These are phyloP conservation scores for Pachymerium ferrugineum DNA, from an alignment of 2,888 invertebrate genomes.

Conservation along the genomic window DNA sequence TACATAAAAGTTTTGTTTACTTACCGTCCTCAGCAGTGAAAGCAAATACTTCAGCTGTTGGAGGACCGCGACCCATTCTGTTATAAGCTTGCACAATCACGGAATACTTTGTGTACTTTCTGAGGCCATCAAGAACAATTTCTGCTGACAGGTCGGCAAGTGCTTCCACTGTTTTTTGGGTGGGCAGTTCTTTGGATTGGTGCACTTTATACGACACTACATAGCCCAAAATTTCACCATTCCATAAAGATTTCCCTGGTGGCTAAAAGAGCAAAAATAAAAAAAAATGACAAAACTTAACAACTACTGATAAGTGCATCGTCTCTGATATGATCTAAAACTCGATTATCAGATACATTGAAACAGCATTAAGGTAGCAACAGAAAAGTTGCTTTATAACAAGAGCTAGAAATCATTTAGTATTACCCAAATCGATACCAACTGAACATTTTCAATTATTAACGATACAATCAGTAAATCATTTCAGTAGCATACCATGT, in stretches of 20 bases:
- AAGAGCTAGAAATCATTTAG: no score
- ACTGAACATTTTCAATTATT: no score
- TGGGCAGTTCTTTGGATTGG: slow-evolving; percentile 27
- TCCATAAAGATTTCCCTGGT: slow-evolving; percentile 29
- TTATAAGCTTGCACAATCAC: slow-evolving; percentile 41
- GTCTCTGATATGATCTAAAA: no score
- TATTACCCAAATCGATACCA: no score
- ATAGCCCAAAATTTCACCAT: slow-evolving; percentile 35
- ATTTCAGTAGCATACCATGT: no score
- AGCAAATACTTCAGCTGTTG: slow-evolving; percentile 38
- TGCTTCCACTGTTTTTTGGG: slow-evolving; percentile 19
- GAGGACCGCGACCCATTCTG: slow-evolving; percentile 40
- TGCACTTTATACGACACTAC: slow-evolving; percentile 32
- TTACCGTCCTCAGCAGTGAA: slow-evolving; percentile 41
- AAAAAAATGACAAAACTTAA: not conserved
- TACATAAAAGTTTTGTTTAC: not conserved
- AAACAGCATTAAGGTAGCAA: no score
- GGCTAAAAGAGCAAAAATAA: slow-evolving; percentile 30
- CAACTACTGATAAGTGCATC: not conserved
- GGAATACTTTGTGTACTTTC: slow-evolving; percentile 40
- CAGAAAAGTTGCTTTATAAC: no score
- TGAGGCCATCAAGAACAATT: slow-evolving; percentile 5
- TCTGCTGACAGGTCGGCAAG: slow-evolving; percentile 23
- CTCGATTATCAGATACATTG: no score
- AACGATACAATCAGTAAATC: no score